Base-by-base conservation (phyloP, 2,797 vertebrate genomes). In the Chelmon rostratus region DNA sequence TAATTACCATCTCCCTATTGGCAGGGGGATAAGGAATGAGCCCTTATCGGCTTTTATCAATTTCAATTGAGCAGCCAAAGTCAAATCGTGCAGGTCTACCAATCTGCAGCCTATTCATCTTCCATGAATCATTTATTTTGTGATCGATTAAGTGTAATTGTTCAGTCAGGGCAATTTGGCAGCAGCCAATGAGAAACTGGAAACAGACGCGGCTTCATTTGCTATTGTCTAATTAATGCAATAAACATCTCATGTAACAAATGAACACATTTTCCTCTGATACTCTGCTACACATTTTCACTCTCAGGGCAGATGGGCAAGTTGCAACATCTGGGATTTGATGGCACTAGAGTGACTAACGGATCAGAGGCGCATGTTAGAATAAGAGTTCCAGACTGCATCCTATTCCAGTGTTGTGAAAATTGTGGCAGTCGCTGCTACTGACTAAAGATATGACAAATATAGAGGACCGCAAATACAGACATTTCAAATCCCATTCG, bases 91-190 rank as follows among this genome's bases (percentile, higher is more conserved):
- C 93, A 97, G 95, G 95, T 93, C 93, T 94, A 96, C 96, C 97
- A 97, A 97, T 98, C 96, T 96, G 95, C 90, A 93, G 90, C 92
- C 96, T 96, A 98, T 99, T 97, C 95, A 97, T 99, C 98, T 98
- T 99, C 96, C 96, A 96, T 97, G 96, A 99, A 97, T 98, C 97
- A 98, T 98, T 99, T 98, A 97, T 97, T 98, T 96, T 88, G 95
- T 97, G 97, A 99, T 99, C 96, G 96, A 99, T 98, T 98, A 96
- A 95, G 88, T 96, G 95, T 97, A 98, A 98, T 97, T 97, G 97
- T 96, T 97, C 96, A 97, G 95, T 97, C 96, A 96, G 94, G 94
- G 96, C 96, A 97, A 98, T 98, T 98, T 97, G 96, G 95, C 92
- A 91, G 86, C 92, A 96, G 95, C 97, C 98, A 97, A 98, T 98